Base-by-base conservation (phyloP, 1,140 invertebrate genomes). In the Musca domestica region DNA sequence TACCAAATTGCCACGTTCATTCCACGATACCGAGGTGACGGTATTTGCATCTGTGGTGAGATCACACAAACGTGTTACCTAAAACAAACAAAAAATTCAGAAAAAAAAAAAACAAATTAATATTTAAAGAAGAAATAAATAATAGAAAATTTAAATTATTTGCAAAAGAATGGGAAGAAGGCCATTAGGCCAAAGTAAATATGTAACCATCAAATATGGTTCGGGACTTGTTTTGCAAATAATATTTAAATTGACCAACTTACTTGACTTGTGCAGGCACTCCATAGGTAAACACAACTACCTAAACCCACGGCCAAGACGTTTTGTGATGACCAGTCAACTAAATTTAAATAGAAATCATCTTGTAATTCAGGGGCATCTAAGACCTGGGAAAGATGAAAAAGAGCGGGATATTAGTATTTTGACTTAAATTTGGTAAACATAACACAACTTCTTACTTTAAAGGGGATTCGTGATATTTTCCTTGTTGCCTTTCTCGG, bases 251-350 rank as follows among this genome's bases (percentile, higher is more conserved):
- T 47, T 67, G n/a, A 41, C 10, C 20, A 49, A 76, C 80, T 73
- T 67, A 93, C 92, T 87, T 99, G 96, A 81, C 96, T 98, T 70
- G 96, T 99, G 78, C 95, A 98, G 0, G 98, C 98, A 74, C 95
- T 98, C 98, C 98, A 99, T 48, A 99, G 83, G 84, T 99, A 99
- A 2, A 99, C 98, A 83, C 96, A 98, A 71, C 94, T 96, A 10
- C 96, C 96, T 0, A 99, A 84, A 0, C 98, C 98, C n/a, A 99
- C 98, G 81, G 95, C 97, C 20, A 99, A 87, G 6, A 99, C 95
- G 84, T 99, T 99, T 82, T 98, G 95, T 6, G 95, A 95, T 1
- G 96, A 99, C 98, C 98, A 99, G 83, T 99, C 98, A 6, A 99
- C 98, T 67, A 99, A 85, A 84, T 99, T 99, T 25, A 99, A 83